Percentiles rank a stretch among this genome's conserved stretches.
These are phyloP conservation scores for Prenolepis imparis DNA, from an alignment of 2,888 invertebrate genomes.

Conservation along the genomic window DNA sequence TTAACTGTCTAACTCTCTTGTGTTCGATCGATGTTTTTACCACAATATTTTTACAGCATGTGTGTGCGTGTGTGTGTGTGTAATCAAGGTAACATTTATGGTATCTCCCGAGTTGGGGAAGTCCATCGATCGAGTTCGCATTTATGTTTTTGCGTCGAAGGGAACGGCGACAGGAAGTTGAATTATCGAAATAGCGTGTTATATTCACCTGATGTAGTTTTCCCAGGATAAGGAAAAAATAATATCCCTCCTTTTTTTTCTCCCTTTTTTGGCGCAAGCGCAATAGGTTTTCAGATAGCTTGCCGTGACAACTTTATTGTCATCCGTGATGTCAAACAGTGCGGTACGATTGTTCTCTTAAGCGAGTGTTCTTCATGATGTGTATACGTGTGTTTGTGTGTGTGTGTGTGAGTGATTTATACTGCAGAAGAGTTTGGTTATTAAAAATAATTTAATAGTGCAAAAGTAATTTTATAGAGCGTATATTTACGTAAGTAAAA, in stretches of 20 bases:
- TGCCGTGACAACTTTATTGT: background rate
- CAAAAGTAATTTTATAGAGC: background rate
- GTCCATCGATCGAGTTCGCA: background rate
- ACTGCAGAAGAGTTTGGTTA: background rate
- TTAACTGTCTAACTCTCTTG: background rate
- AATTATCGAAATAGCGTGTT: constrained; percentile 28
- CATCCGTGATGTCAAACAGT: background rate
- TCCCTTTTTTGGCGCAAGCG: background rate
- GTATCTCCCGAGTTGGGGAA: background rate
- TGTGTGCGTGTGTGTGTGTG: too few relatives aligned
- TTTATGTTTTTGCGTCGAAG: background rate
- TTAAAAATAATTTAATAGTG: background rate
- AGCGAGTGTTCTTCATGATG: background rate
- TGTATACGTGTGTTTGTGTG: background rate
- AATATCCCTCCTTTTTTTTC: background rate
- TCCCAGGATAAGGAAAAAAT: constrained; percentile 9
- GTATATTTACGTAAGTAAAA: constrained; percentile 1
- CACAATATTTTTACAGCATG: constrained; percentile 11
- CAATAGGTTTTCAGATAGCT: background rate
- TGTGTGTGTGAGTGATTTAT: background rate
- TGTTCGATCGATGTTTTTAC: background rate
- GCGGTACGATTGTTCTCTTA: background rate
- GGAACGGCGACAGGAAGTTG: background rate
- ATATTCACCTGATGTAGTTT: background rate
- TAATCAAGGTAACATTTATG: background rate